Evolutionary conservation across 2,888 invertebrate species (phyloP), one percentile per base, ranked within the genome.

Genomic region (Metopia argyrocephala): DNA sequence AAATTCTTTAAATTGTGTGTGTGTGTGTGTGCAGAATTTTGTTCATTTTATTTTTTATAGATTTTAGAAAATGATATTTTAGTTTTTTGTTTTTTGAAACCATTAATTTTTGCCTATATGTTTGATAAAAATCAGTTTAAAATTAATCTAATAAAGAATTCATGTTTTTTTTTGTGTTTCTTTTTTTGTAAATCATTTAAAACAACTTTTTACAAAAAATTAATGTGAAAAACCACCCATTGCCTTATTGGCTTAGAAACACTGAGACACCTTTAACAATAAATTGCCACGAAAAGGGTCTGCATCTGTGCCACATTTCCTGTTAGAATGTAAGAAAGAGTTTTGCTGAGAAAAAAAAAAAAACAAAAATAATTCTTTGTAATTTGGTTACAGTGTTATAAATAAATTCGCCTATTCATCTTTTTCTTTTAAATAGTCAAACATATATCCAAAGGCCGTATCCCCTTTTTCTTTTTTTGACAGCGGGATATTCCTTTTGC

Each of bases 401-500:
- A n/a, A n/a, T n/a, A n/a, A n/a, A n/a, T n/a, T n/a, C n/a, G n/a
- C n/a, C n/a, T n/a, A n/a, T n/a, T n/a, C n/a, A n/a, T n/a, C n/a
- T n/a, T n/a, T n/a, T n/a, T n/a, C n/a, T n/a, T n/a, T n/a, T n/a
- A n/a, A n/a, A n/a, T n/a, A n/a, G n/a, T n/a, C n/a, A n/a, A n/a
- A n/a, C n/a, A n/a, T n/a, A n/a, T n/a, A n/a, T n/a, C n/a, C n/a
- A n/a, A n/a, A n/a, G n/a, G n/a, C n/a, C n/a, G n/a, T n/a, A n/a
- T n/a, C n/a, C n/a, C n/a, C n/a, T n/a, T n/a, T 12, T 50, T 65
- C 27, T 21, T 70, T 28, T 28, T n/a, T 57, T 74, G 68, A 57
- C 78, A 78, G 78, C 78, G 78, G 78, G 71, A 59, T 50, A 74
- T 62, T 74, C 64, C 45, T 73, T 74, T 57, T 6, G 61, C 28